Evolutionary conservation across 1,140 invertebrate genomes (phyloP).

Genomic region (Aleiodes sp.): DNA sequence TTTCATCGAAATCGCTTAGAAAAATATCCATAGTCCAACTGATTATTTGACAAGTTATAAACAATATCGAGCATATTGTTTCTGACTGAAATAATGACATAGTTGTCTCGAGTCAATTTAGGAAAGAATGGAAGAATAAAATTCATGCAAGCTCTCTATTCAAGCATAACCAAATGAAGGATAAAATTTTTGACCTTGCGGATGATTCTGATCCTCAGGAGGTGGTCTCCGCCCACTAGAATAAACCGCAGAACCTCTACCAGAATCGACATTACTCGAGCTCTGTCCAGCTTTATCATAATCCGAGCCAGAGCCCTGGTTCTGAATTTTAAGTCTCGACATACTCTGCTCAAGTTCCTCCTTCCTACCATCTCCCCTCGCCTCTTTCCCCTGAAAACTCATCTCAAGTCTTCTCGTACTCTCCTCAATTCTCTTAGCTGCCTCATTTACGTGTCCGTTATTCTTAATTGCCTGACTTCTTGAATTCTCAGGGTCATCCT

Average conservation of each 20-base stretch:
- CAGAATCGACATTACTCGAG: constrained; percentile 79
- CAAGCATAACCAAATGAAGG: neutral
- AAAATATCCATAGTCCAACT: too few relatives aligned
- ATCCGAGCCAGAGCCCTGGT: constrained; percentile 71
- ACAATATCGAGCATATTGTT: too few relatives aligned
- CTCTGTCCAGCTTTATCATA: constrained; percentile 77
- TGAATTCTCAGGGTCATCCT: constrained; percentile 41
- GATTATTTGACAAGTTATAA: too few relatives aligned
- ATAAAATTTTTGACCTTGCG: constrained; percentile 9
- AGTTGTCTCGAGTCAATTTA: too few relatives aligned
- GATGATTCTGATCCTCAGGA: constrained; percentile 46
- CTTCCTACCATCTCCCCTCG: constrained; percentile 47
- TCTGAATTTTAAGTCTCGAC: constrained; percentile 63
- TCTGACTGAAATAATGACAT: too few relatives aligned
- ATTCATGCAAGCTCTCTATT: too few relatives aligned
- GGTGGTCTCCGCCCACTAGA: constrained; percentile 73
- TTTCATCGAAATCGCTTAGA: too few relatives aligned
- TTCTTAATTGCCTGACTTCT: constrained; percentile 35
- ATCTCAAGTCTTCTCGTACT: constrained; percentile 43
- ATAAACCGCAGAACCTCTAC: constrained; percentile 78
- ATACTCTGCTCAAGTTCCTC: constrained; percentile 60
- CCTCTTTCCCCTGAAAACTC: constrained; percentile 43
- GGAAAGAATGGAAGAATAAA: too few relatives aligned
- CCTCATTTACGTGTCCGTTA: constrained; percentile 24
- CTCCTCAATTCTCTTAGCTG: constrained; percentile 42